Percentiles rank a stretch among this genome's conserved stretches.
Evolutionary conservation across 2,797 vertebrate species (phyloP).

Genomic region (Phyllotis vaccarum): DNA sequence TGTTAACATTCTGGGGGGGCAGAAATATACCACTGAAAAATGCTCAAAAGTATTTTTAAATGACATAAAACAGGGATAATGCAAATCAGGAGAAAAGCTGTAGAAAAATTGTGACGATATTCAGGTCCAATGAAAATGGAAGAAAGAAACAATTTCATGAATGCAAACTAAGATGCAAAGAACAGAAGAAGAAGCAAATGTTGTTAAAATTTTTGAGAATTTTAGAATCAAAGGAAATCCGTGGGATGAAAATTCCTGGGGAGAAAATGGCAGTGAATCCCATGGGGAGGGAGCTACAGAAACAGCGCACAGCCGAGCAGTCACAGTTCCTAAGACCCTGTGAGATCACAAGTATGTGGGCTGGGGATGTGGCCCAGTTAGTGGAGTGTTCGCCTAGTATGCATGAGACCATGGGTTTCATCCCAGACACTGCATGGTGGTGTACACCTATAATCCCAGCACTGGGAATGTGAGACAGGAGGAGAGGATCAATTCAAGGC

Average conservation of each 20-base stretch:
- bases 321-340: not conserved
- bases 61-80: not conserved
- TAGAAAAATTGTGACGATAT: not conserved
- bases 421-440: not conserved
- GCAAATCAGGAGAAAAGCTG: not conserved
- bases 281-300: not conserved
- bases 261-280: constrained; percentile 15
- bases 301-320: not conserved
- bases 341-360: not conserved
- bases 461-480: not conserved
- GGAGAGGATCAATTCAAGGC: not conserved
- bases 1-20: not conserved
- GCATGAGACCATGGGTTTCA: not conserved
- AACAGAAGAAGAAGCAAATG: not conserved
- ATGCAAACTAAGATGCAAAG: constrained; percentile 12
- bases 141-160: constrained; percentile 8
- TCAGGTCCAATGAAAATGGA: constrained; percentile 39
- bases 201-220: not conserved
- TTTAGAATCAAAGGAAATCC: not conserved
- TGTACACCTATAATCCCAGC: not conserved
- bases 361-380: not conserved
- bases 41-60: not conserved
- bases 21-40: not conserved
- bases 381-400: not conserved
- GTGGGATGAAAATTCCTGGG: not conserved